Conservation (phyloP, 2,113 vertebrate genomes). For the Laterallus jamaicensis region DNA sequence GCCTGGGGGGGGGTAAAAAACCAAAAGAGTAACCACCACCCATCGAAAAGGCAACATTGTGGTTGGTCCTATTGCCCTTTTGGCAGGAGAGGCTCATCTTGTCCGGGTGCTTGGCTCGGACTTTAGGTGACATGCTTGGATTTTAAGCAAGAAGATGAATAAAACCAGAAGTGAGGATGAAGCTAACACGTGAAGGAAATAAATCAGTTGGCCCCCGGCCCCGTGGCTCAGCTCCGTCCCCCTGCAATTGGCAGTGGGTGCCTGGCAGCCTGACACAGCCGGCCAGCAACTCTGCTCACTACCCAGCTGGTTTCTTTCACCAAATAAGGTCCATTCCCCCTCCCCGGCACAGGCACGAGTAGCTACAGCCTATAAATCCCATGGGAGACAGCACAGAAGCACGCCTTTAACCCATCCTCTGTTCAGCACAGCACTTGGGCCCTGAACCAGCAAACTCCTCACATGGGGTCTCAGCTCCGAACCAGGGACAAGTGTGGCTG, state of each 20-base stretch:
- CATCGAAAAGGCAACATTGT: not conserved
- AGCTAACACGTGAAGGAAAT: not conserved
- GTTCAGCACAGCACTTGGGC: not conserved
- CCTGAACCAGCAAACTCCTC: not conserved
- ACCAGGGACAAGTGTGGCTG: rapidly evolving
- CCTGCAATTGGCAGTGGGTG: not conserved
- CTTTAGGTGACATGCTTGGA: not conserved
- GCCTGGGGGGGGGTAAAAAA: not conserved
- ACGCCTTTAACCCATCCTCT: not conserved
- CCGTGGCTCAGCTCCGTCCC: not conserved
- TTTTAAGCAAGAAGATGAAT: not conserved
- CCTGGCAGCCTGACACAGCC: not conserved
- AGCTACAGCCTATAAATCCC: conserved; percentile 48
- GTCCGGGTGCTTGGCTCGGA: not conserved
- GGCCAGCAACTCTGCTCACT: not conserved
- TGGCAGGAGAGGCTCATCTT: not conserved
- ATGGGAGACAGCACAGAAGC: not conserved
- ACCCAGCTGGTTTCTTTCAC: conserved; percentile 2
- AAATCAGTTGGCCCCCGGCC: not conserved
- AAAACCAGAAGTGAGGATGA: not conserved
- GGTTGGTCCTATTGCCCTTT: rapidly evolving
- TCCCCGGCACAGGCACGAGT: not conserved
- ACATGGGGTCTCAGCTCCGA: not conserved
- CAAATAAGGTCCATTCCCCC: conserved; percentile 48
- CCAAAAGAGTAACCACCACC: not conserved